A percentile compares a stretch with the other conserved stretches of the same genome.
phyloP scores from a whole-genome alignment of 2,888 invertebrate genomes.

The Steromphala cineraria region DNA sequence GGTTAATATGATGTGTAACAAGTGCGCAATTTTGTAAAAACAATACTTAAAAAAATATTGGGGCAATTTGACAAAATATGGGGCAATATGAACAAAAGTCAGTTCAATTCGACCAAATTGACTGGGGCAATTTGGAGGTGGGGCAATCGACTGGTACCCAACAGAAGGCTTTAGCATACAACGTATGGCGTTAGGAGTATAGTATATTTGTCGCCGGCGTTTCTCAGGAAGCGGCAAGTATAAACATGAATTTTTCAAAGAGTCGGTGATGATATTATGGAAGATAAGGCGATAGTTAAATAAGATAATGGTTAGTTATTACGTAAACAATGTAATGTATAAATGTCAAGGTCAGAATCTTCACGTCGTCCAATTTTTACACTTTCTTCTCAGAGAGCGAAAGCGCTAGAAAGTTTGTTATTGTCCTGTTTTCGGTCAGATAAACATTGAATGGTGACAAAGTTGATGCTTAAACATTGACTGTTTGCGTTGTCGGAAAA shows the following conservation, averaged over 20 bases:
- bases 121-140: too few relatives aligned
- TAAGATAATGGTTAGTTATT: too few relatives aligned
- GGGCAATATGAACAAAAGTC: too few relatives aligned
- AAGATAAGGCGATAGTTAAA: too few relatives aligned
- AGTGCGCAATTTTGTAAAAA: too few relatives aligned
- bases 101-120: too few relatives aligned
- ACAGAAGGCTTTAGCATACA: not conserved
- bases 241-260: slow-evolving; percentile 42
- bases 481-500: too few relatives aligned
- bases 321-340: not conserved
- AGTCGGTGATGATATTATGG: not conserved
- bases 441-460: not conserved
- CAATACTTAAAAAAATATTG: too few relatives aligned
- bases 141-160: not conserved
- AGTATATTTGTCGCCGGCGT: not conserved
- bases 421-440: slow-evolving; percentile 8
- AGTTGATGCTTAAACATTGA: too few relatives aligned
- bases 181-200: not conserved
- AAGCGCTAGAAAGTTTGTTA: not conserved
- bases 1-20: too few relatives aligned
- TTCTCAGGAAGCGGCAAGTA: slow-evolving; percentile 51
- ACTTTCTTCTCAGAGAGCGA: not conserved
- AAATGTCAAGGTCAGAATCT: not conserved
- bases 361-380: not conserved
- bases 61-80: too few relatives aligned